Evolutionary conservation across 1,140 invertebrate species (phyloP).

Genomic region (Cepaea nemoralis): DNA sequence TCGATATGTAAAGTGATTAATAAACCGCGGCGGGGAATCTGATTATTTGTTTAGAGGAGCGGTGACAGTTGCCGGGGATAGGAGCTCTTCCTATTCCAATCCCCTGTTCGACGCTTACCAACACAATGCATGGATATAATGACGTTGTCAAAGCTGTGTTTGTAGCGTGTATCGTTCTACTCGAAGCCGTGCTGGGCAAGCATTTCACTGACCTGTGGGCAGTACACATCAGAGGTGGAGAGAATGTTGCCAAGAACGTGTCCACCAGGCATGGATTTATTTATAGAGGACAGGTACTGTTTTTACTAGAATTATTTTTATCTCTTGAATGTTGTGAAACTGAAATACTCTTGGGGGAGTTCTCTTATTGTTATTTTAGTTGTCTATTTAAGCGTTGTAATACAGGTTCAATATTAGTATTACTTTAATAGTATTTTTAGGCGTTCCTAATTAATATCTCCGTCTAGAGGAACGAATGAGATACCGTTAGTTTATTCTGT

Average conservation of each 20-base stretch:
- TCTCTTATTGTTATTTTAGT: too few relatives aligned
- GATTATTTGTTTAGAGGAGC: conserved; percentile 12
- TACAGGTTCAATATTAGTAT: too few relatives aligned
- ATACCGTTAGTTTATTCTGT: too few relatives aligned
- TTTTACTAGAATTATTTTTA: not conserved
- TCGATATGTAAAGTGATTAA: conserved; percentile 1
- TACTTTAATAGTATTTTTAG: too few relatives aligned
- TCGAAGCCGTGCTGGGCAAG: conserved; percentile 48
- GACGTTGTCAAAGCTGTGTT: conserved; percentile 50
- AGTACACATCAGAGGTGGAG: conserved; percentile 58
- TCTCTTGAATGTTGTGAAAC: too few relatives aligned
- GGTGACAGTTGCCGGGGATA: conserved; percentile 17
- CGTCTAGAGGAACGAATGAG: too few relatives aligned
- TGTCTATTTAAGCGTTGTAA: too few relatives aligned
- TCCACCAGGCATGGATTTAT: conserved; percentile 60
- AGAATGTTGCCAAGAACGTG: conserved; percentile 50
- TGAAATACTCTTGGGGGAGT: too few relatives aligned
- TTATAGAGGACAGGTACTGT: conserved; percentile 58
- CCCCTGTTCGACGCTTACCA: conserved; percentile 40
- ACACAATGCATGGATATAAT: conserved; percentile 56
- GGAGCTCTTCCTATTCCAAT: conserved; percentile 23
- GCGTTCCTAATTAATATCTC: too few relatives aligned
- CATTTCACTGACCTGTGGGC: conserved; percentile 63
- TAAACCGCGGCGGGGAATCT: not conserved
- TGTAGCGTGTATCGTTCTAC: conserved; percentile 50